Conservation (phyloP, 2,797 vertebrate genomes). For the Antrozous pallidus region DNA sequence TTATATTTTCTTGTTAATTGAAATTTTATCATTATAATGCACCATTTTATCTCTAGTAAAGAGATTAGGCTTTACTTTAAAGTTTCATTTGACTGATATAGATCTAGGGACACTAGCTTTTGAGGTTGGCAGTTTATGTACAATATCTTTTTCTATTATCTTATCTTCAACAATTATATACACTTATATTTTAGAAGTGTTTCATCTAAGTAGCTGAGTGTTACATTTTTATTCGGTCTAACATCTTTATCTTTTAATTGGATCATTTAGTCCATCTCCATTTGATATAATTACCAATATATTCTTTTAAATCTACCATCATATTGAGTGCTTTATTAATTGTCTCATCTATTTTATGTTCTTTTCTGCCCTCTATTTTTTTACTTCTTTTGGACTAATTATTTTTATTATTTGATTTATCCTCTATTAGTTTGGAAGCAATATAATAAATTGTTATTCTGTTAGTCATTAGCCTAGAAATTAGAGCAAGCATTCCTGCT, state of each 20-base stretch:
- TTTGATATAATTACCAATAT: not conserved
- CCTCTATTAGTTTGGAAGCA: not conserved
- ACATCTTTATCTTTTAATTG: not conserved
- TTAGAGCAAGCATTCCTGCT: not conserved
- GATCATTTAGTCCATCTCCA: not conserved
- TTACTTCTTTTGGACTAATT: not conserved
- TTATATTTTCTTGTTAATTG: not conserved
- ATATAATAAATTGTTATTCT: not conserved
- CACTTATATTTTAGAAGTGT: not conserved
- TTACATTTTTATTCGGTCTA: not conserved
- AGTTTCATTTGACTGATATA: not conserved
- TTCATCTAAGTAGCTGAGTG: not conserved
- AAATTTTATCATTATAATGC: not conserved
- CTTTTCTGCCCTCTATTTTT: not conserved
- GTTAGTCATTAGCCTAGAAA: not conserved
- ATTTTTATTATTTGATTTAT: not conserved
- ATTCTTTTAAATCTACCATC: not conserved
- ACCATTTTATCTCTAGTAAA: not conserved
- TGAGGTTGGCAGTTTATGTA: not conserved
- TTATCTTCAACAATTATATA: not conserved
- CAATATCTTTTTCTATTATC: not conserved
- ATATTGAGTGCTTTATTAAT: not conserved
- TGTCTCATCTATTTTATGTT: not conserved
- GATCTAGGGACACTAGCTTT: not conserved
- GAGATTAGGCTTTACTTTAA: not conserved